Conservation (phyloP, 2,113 vertebrate genomes). For the Malurus elegans region DNA sequence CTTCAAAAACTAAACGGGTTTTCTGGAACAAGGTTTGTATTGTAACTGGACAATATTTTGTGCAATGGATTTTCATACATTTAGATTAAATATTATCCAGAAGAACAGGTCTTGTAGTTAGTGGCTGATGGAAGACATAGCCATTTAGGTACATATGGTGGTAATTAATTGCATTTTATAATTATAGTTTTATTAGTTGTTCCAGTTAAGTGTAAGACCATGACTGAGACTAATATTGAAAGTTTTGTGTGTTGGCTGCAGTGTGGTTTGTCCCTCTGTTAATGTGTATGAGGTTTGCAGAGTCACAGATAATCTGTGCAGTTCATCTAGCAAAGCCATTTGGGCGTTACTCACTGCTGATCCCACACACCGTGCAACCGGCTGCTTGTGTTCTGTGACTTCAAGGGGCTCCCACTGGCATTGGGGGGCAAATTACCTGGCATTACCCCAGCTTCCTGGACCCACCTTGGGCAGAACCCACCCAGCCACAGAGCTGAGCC, state of each 20-base stretch:
- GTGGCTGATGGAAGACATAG: conserved; percentile 10
- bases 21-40: conserved; percentile 56
- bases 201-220: background rate
- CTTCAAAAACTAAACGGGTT: conserved; percentile 13
- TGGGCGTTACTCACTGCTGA: background rate
- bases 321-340: background rate
- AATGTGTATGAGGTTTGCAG: background rate
- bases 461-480: background rate
- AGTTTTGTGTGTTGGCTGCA: background rate
- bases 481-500: background rate
- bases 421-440: background rate
- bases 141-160: background rate
- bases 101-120: background rate
- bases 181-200: background rate
- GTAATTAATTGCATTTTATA: background rate
- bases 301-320: background rate
- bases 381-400: background rate
- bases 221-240: background rate
- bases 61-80: background rate
- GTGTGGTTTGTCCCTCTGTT: background rate
- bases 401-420: background rate
- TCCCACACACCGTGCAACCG: rapidly evolving
- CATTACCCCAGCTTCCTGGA: background rate
- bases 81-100: conserved; percentile 9
- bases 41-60: background rate